Evolutionary conservation across 2,797 vertebrate species (phyloP).

Genomic region (Hippocampus kuda): DNA sequence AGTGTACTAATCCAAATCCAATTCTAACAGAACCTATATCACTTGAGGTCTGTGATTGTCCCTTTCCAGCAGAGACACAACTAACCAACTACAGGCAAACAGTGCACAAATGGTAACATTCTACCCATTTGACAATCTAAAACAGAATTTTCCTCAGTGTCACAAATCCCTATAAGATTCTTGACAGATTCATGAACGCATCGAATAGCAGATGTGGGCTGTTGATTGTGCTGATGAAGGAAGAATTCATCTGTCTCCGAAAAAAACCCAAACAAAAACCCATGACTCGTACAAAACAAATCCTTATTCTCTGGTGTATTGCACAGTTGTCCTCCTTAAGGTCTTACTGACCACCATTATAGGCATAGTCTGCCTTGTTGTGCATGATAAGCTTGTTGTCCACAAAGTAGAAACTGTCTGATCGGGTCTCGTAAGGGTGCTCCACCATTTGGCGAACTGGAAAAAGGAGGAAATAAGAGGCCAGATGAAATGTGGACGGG

Average conservation of each 20-base stretch:
- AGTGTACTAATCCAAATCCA: constrained; percentile 19
- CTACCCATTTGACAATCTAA: constrained; percentile 26
- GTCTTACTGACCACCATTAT: constrained; percentile 86
- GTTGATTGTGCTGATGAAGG: constrained; percentile 29
- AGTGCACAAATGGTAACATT: constrained; percentile 29
- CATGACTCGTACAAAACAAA: constrained; percentile 9
- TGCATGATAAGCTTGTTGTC: constrained; percentile 99
- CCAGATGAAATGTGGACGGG: neutral
- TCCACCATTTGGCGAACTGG: constrained; percentile 92
- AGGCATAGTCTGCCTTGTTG: constrained; percentile 98
- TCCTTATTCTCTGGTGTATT: constrained; percentile 19
- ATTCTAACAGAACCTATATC: constrained; percentile 10
- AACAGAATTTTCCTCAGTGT: constrained; percentile 27
- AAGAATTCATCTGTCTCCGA: constrained; percentile 24
- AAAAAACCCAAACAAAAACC: neutral
- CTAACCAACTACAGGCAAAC: constrained; percentile 35
- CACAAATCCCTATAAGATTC: constrained; percentile 28
- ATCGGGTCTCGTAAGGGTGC: constrained; percentile 91
- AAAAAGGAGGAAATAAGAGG: neutral
- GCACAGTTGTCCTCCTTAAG: constrained; percentile 22
- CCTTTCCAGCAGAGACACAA: constrained; percentile 56
- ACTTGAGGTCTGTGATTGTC: constrained; percentile 29
- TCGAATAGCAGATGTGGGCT: constrained; percentile 41
- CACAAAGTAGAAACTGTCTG: constrained; percentile 99
- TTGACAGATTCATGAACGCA: constrained; percentile 25